Evolutionary conservation across 2,113 vertebrate species (phyloP).

Genomic region (Bos indicus): DNA sequence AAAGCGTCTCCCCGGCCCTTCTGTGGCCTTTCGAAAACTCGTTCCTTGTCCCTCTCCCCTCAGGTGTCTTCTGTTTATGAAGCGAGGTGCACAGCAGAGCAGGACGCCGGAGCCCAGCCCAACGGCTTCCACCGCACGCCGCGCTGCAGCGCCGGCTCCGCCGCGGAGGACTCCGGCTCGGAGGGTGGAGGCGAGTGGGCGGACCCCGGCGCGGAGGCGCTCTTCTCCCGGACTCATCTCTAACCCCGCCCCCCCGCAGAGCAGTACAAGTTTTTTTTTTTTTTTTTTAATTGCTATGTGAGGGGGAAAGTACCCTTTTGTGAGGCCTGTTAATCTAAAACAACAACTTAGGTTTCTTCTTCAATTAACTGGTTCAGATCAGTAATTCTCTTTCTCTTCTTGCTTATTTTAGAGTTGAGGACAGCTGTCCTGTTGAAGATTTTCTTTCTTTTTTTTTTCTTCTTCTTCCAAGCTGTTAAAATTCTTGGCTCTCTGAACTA

Average conservation of each 20-base stretch:
- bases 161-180: conserved; percentile 84
- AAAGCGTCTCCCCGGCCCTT: background rate
- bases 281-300: conserved; percentile 63
- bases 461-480: conserved; percentile 75
- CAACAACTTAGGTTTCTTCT: conserved; percentile 87
- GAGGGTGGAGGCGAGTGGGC: conserved; percentile 84
- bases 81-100: conserved; percentile 84
- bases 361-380: conserved; percentile 87
- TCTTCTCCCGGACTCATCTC: conserved; percentile 86
- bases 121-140: conserved; percentile 80
- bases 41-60: conserved; percentile 61
- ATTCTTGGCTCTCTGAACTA: conserved; percentile 88
- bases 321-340: conserved; percentile 84
- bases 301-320: conserved; percentile 77
- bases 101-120: conserved; percentile 76
- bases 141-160: conserved; percentile 85
- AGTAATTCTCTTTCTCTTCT: conserved; percentile 88
- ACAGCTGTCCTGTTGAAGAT: conserved; percentile 80
- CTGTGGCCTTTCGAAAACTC: background rate
- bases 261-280: conserved; percentile 66
- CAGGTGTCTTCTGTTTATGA: conserved; percentile 97
- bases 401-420: conserved; percentile 86
- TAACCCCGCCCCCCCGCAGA: conserved; percentile 78
- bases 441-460: conserved; percentile 44
- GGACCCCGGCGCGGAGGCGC: conserved; percentile 82